Conservation (phyloP, 2,888 invertebrate species). For the Xylota sylvarum region DNA sequence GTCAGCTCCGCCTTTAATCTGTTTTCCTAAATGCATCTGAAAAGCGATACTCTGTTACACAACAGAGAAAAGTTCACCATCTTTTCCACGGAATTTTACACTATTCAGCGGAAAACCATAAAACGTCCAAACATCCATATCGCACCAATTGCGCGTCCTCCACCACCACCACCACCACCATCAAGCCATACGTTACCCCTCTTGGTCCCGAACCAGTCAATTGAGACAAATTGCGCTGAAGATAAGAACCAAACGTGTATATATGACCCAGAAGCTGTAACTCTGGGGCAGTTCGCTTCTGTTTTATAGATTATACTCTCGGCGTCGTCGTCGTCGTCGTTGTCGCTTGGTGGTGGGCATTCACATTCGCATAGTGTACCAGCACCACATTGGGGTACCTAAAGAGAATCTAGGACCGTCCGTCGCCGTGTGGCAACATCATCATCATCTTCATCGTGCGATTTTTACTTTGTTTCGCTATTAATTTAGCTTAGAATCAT, state of each 20-base stretch:
- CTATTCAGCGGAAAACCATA: conserved; percentile 61
- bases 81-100: conserved; percentile 50
- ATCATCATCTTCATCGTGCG: conserved; percentile 65
- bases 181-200: neutral
- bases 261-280: conserved; percentile 60
- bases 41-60: conserved; percentile 35
- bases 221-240: conserved; percentile 72
- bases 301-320: conserved; percentile 57
- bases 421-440: conserved; percentile 64
- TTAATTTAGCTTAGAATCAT: conserved; percentile 57
- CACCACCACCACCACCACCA: neutral
- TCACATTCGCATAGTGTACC: conserved; percentile 4
- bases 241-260: conserved; percentile 71
- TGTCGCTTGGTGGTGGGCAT: conserved; percentile 5
- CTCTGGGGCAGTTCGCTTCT: conserved; percentile 50
- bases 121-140: conserved; percentile 62
- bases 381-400: conserved; percentile 19
- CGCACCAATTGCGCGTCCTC: conserved; percentile 49
- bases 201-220: conserved; percentile 43
- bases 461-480: conserved; percentile 50
- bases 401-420: conserved; percentile 42
- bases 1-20: neutral
- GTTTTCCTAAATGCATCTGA: conserved; percentile 20
- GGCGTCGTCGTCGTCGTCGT: conserved; percentile 2
- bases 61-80: conserved; percentile 38